Conservation (phyloP, 2,113 vertebrate genomes). For the Trachemys scripta region DNA sequence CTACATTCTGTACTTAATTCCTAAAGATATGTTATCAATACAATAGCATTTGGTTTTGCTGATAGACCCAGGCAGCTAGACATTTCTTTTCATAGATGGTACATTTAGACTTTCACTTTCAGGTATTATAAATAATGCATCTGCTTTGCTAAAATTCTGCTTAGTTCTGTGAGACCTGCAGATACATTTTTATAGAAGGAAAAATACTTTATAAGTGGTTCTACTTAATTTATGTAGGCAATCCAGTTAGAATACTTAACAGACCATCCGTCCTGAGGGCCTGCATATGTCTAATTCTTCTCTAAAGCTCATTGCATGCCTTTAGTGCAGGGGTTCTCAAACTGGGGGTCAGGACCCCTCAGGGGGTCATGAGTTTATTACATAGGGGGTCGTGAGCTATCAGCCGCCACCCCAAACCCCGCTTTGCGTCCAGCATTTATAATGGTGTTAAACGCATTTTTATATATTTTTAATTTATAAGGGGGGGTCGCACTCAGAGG, state of each 20-base stretch:
- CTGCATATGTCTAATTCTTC: background rate
- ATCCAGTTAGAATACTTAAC: background rate
- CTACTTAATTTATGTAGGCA: background rate
- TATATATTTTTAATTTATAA: no score
- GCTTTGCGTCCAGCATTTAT: no score
- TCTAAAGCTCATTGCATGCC: background rate
- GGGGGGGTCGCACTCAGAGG: no score
- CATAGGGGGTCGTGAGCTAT: no score
- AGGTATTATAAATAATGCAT: background rate
- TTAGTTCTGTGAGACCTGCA: background rate
- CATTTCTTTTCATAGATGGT: background rate
- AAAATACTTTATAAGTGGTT: background rate
- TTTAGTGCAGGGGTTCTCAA: background rate
- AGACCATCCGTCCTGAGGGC: background rate
- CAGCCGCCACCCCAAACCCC: no score
- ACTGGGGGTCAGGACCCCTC: no score
- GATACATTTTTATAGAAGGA: background rate
- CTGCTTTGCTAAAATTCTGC: background rate
- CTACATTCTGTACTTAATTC: background rate
- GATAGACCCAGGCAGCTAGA: background rate
- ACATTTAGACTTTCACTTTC: background rate
- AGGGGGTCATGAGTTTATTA: no score
- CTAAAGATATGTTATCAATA: background rate
- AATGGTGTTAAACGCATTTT: no score
- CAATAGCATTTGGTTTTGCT: background rate